phyloP scores from a whole-genome alignment of 2,797 vertebrate species.

The Poliocrania exsul region DNA sequence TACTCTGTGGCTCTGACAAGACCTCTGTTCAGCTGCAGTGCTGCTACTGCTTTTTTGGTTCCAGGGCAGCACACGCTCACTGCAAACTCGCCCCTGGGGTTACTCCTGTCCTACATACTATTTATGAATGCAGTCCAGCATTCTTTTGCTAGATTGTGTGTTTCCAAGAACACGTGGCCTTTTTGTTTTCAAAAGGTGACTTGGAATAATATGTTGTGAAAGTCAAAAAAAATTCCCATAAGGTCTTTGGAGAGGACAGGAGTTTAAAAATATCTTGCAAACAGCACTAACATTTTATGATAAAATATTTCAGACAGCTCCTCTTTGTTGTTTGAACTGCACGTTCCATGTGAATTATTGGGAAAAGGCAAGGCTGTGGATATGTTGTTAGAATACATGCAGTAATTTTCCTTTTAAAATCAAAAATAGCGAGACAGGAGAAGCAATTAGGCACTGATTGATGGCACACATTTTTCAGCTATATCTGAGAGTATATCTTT shows the following conservation, averaged over 20 bases:
- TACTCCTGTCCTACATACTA: conserved; percentile 61
- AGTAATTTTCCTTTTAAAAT: conserved; percentile 7
- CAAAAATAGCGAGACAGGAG: neutral
- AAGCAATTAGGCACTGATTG: neutral
- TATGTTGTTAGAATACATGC: neutral
- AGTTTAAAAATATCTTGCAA: conserved; percentile 9
- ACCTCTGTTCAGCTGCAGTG: neutral
- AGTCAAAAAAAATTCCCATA: neutral
- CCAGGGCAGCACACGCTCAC: conserved; percentile 29
- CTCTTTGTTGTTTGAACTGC: neutral
- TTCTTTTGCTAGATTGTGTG: conserved; percentile 27
- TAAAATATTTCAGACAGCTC: neutral
- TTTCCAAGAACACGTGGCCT: conserved; percentile 23
- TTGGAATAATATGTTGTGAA: conserved; percentile 38
- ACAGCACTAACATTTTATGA: neutral
- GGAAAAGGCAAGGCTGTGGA: neutral
- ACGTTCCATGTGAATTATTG: neutral
- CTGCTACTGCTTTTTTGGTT: conserved; percentile 39
- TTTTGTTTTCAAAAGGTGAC: neutral
- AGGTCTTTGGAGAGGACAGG: neutral
- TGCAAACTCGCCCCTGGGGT: conserved; percentile 47
- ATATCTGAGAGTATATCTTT: neutral
- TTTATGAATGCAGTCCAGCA: conserved; percentile 31
- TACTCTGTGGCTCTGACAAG: conserved; percentile 49
- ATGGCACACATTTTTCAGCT: neutral